Conservation (phyloP, 2,113 vertebrate species). For the Microtus montanus region DNA sequence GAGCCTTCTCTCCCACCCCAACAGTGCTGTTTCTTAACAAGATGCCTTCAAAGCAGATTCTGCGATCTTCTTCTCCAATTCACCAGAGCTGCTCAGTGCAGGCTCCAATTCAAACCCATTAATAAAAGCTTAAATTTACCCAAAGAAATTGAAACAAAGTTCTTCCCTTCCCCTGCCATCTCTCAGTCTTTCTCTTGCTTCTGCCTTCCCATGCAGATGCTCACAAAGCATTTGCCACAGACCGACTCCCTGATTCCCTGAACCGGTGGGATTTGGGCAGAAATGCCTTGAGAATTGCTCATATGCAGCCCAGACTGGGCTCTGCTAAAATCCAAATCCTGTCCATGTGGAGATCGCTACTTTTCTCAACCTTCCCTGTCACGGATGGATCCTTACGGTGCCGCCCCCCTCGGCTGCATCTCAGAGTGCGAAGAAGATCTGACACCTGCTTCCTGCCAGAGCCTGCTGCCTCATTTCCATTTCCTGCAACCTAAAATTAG, state of each 20-base stretch:
- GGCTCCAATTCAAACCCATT: not conserved
- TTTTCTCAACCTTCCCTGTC: slow-evolving; percentile 76
- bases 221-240: not conserved
- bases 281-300: not conserved
- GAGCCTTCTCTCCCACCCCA: not conserved
- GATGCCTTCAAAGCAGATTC: too few relatives aligned
- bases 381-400: slow-evolving; percentile 70
- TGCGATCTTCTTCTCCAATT: too few relatives aligned
- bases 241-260: not conserved
- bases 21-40: too few relatives aligned
- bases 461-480: slow-evolving; percentile 79
- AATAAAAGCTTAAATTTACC: not conserved
- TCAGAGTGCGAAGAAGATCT: slow-evolving; percentile 74
- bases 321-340: not conserved
- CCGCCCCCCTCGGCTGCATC: slow-evolving; percentile 62
- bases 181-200: not conserved
- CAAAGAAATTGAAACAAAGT: not conserved
- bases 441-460: slow-evolving; percentile 81
- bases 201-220: not conserved
- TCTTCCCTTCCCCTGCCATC: not conserved
- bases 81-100: not conserved
- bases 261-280: not conserved
- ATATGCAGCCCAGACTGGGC: not conserved
- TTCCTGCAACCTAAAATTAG: slow-evolving; percentile 81
- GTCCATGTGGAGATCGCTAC: slow-evolving; percentile 11